Conservation (phyloP, 1,140 invertebrate species). For the Caenorhabditis brenneri region DNA sequence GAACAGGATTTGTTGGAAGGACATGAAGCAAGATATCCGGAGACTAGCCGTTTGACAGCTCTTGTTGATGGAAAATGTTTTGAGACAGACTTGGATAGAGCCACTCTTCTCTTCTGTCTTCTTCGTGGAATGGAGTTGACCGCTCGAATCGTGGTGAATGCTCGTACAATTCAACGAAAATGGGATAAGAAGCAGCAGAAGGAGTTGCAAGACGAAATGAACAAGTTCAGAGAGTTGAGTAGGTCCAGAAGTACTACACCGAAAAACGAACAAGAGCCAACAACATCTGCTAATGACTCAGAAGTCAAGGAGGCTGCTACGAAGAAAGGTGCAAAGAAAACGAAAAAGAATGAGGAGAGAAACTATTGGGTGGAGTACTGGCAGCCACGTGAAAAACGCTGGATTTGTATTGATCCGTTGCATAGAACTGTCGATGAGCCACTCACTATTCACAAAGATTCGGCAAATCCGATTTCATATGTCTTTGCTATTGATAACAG, state of each 20-base stretch:
- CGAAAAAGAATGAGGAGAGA: slow-evolving; percentile 37
- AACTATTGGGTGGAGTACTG: slow-evolving; percentile 58
- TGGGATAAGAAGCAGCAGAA: slow-evolving; percentile 26
- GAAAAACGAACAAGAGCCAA: not conserved
- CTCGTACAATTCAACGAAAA: not conserved
- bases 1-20: slow-evolving; percentile 33
- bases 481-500: slow-evolving; percentile 64
- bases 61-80: slow-evolving; percentile 47
- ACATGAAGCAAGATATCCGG: slow-evolving; percentile 12
- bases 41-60: slow-evolving; percentile 1
- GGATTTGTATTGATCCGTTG: slow-evolving; percentile 56
- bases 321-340: slow-evolving; percentile 29
- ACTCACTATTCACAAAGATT: slow-evolving; percentile 18
- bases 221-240: not conserved
- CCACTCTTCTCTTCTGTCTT: slow-evolving; percentile 49
- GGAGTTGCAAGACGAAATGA: slow-evolving; percentile 6
- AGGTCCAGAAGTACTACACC: not conserved
- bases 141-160: slow-evolving; percentile 31
- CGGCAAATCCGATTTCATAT: slow-evolving; percentile 53
- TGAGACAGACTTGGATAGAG: slow-evolving; percentile 50
- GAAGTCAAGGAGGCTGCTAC: not conserved
- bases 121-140: slow-evolving; percentile 12
- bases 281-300: not conserved
- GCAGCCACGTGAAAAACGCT: slow-evolving; percentile 52
- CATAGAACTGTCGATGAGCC: slow-evolving; percentile 40